Conservation (phyloP, 1,140 invertebrate species). For the Octopus sinensis region DNA sequence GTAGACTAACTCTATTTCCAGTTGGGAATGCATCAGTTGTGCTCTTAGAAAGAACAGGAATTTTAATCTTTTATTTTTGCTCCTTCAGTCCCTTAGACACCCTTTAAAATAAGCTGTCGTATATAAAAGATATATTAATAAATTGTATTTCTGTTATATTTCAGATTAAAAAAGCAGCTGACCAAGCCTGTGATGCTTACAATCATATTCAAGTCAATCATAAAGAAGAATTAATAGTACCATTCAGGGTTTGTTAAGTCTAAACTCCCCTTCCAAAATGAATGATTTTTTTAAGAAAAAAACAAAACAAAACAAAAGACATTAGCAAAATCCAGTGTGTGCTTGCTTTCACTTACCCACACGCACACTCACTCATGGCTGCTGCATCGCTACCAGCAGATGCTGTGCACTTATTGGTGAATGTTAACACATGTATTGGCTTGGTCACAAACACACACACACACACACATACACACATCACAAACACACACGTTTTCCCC, state of each 20-base stretch:
- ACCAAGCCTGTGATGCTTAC: slow-evolving; percentile 68
- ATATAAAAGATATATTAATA: not conserved
- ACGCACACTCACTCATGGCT: no score
- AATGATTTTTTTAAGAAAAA: no score
- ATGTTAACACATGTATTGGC: no score
- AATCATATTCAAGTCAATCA: slow-evolving; percentile 74
- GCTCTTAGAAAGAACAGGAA: not conserved
- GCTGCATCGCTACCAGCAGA: no score
- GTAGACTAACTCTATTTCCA: not conserved
- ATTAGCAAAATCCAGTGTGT: no score
- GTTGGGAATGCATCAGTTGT: no score
- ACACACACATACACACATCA: not conserved
- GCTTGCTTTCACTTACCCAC: no score
- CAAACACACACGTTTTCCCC: not conserved
- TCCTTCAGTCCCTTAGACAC: not conserved
- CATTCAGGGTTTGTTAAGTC: slow-evolving; percentile 63
- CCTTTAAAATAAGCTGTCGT: not conserved
- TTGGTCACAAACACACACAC: not conserved
- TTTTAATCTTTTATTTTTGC: not conserved
- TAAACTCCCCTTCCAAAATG: no score
- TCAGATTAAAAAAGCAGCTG: slow-evolving; percentile 67
- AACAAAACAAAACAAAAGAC: no score
- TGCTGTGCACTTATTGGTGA: no score
- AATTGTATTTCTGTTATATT: slow-evolving; percentile 20
- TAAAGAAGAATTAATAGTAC: slow-evolving; percentile 77